Conservation (phyloP, 2,113 vertebrate species). For the Zosterops borbonicus region DNA sequence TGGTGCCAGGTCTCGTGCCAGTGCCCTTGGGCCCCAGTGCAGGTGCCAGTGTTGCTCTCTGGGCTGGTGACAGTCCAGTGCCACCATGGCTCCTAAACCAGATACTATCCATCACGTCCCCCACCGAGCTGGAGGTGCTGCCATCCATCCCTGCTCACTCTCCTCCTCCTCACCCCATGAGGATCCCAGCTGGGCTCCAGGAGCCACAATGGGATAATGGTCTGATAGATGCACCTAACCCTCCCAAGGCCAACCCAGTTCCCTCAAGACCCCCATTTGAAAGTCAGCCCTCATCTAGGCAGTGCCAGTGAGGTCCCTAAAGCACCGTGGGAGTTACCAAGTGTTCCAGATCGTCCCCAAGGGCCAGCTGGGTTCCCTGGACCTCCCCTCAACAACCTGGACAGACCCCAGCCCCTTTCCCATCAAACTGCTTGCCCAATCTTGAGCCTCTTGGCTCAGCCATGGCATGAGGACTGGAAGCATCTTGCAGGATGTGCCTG, state of each 20-base stretch:
- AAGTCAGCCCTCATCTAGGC: background rate
- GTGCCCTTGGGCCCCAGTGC: background rate
- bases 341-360: accelerated
- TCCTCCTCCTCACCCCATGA: accelerated
- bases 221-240: background rate
- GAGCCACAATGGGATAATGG: background rate
- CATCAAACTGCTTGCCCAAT: too few species aligned
- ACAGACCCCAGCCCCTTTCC: background rate
- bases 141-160: background rate
- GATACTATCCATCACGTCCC: accelerated
- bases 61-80: background rate
- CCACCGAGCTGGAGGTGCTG: accelerated
- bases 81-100: background rate
- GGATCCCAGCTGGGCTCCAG: background rate
- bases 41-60: background rate
- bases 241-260: background rate
- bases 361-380: background rate
- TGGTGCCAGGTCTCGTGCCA: background rate
- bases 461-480: accelerated
- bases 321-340: background rate
- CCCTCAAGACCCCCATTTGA: background rate
- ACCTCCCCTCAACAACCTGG: background rate
- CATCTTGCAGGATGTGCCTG: accelerated
- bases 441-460: accelerated
- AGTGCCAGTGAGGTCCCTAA: background rate